Evolutionary conservation across 2,888 invertebrate genomes (phyloP).

Genomic region (Sinodicranocentrus sp.): DNA sequence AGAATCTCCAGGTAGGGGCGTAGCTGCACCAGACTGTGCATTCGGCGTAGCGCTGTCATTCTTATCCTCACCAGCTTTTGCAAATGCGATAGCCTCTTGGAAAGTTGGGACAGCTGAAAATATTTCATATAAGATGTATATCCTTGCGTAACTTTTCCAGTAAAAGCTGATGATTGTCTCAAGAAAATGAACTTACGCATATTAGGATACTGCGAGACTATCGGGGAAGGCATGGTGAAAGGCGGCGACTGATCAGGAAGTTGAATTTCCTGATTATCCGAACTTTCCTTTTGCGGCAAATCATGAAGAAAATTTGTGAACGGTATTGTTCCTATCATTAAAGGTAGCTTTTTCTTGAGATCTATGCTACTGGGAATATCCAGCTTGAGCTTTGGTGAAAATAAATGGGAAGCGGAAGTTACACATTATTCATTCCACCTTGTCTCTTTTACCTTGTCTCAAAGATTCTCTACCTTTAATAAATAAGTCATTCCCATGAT

Average conservation of each 20-base stretch:
- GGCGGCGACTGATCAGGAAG: neutral
- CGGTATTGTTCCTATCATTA: slow-evolving; percentile 68
- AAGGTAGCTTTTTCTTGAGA: slow-evolving; percentile 45
- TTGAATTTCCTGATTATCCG: slow-evolving; percentile 12
- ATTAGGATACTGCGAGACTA: slow-evolving; percentile 46
- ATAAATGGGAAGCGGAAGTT: neutral
- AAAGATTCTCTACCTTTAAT: slow-evolving; percentile 56
- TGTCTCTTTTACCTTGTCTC: no score
- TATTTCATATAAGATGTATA: neutral
- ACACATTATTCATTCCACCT: neutral
- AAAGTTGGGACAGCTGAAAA: slow-evolving; percentile 36
- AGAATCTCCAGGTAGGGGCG: slow-evolving; percentile 25
- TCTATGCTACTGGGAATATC: slow-evolving; percentile 57
- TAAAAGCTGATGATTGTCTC: no score
- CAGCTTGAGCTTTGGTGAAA: slow-evolving; percentile 43
- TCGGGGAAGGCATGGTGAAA: neutral
- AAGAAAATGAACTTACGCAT: slow-evolving; percentile 46
- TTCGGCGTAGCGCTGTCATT: slow-evolving; percentile 7
- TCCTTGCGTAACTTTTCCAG: neutral
- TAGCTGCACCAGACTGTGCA: slow-evolving; percentile 15
- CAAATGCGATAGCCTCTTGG: slow-evolving; percentile 22
- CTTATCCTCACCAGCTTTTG: neutral
- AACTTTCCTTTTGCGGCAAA: slow-evolving; percentile 20
- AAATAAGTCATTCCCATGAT: slow-evolving; percentile 52
- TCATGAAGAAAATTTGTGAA: slow-evolving; percentile 43